Conservation (phyloP, 2,888 invertebrate species). For the Xestia rhomboidea region DNA sequence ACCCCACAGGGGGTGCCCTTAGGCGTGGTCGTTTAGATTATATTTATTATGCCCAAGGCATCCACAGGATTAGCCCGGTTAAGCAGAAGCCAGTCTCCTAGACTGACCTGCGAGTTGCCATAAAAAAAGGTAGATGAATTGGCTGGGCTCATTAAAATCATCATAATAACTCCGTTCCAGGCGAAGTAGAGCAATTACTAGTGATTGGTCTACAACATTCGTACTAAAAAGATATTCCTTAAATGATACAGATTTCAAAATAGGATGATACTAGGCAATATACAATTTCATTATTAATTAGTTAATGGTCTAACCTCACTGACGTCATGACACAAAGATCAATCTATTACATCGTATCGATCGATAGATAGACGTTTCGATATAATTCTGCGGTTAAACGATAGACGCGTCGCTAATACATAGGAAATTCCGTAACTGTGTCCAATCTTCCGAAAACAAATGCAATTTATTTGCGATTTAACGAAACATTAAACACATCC, state of each 20-base stretch:
- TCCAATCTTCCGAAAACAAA: constrained; percentile 48
- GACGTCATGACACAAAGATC: constrained; percentile 22
- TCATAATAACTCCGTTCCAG: neutral
- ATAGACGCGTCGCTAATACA: constrained; percentile 34
- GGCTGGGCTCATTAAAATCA: neutral
- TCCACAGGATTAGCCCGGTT: too few species aligned
- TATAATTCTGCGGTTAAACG: constrained; percentile 57
- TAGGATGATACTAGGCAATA: neutral
- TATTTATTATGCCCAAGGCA: too few species aligned
- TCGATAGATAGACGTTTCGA: constrained; percentile 34
- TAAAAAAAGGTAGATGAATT: too few species aligned
- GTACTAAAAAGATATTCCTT: neutral
- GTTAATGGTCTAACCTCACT: neutral
- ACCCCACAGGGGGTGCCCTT: too few species aligned
- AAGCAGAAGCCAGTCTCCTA: too few species aligned
- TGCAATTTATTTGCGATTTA: constrained; percentile 38
- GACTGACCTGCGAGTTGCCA: too few species aligned
- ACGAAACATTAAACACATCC: constrained; percentile 36
- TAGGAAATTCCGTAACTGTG: constrained; percentile 43
- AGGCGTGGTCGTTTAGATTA: too few species aligned
- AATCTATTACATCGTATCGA: constrained; percentile 31
- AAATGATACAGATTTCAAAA: neutral
- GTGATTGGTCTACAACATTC: neutral
- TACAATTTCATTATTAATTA: constrained; percentile 28
- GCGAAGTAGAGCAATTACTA: neutral